Conservation (phyloP, 1,140 invertebrate species). For the Delia radicum region DNA sequence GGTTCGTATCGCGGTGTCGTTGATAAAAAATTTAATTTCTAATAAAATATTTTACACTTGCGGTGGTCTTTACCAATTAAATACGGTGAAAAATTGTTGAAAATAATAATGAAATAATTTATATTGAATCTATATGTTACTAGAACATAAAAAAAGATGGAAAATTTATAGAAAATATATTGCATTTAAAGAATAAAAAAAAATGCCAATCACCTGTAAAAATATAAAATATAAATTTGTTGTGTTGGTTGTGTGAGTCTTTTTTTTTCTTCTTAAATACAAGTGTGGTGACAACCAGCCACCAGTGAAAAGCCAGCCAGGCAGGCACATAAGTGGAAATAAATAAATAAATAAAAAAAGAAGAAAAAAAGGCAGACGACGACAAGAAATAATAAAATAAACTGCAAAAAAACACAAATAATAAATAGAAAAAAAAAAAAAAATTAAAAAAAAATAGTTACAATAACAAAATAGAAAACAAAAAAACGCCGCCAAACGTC, state of each 20-base stretch:
- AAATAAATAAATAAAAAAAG: neutral
- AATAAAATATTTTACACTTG: neutral
- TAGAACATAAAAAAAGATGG: too few species aligned
- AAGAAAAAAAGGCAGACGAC: neutral
- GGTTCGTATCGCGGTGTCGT: neutral
- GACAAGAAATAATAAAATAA: neutral
- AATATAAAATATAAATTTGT: neutral
- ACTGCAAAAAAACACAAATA: neutral
- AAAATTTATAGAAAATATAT: neutral
- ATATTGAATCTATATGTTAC: too few species aligned
- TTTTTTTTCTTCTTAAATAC: neutral
- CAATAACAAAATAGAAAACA: neutral
- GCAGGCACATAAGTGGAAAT: neutral
- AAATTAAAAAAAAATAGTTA: neutral
- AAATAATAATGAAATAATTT: too few species aligned
- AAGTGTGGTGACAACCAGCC: neutral
- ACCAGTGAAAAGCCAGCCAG: neutral
- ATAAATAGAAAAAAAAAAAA: conserved; percentile 10
- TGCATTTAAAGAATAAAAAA: neutral
- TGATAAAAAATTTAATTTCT: neutral
- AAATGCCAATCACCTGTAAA: neutral
- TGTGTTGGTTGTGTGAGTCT: neutral
- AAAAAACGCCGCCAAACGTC: neutral
- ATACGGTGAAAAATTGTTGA: neutral
- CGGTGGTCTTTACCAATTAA: neutral